Evolutionary conservation across 2,888 invertebrate genomes (phyloP).

Genomic region (Torymus aiolomorphi): DNA sequence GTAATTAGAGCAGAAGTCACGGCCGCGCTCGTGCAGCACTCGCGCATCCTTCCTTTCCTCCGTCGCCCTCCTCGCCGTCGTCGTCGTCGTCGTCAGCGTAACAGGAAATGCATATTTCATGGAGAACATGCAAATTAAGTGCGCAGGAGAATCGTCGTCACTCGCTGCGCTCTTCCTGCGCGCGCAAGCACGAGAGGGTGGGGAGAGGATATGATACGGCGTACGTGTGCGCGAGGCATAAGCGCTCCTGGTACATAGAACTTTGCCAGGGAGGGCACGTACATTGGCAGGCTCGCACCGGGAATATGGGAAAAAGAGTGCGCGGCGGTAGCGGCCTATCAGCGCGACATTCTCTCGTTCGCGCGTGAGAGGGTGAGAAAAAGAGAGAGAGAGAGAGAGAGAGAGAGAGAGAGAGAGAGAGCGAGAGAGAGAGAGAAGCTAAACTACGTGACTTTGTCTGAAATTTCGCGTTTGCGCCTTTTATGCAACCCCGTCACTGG

Average conservation of each 20-base stretch:
- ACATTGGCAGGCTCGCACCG: not conserved
- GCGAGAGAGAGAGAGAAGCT: not conserved
- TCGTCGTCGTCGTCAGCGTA: slow-evolving; percentile 58
- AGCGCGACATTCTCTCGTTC: slow-evolving; percentile 4
- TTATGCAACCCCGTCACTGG: slow-evolving; percentile 55
- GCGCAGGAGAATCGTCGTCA: slow-evolving; percentile 60
- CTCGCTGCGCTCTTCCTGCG: slow-evolving; percentile 58
- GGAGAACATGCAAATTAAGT: slow-evolving; percentile 66
- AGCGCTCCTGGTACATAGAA: no score
- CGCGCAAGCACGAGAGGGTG: not conserved
- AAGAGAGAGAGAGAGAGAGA: no score
- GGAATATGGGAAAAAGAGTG: slow-evolving; percentile 10
- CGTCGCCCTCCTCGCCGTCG: slow-evolving; percentile 36
- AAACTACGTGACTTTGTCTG: slow-evolving; percentile 56
- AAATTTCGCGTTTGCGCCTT: slow-evolving; percentile 56
- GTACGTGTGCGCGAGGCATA: not conserved
- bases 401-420: no score
- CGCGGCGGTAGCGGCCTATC: slow-evolving; percentile 5
- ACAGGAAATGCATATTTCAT: slow-evolving; percentile 68
- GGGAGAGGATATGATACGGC: slow-evolving; percentile 15
- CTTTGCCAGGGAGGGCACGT: slow-evolving; percentile 9
- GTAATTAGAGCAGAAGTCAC: slow-evolving; percentile 61
- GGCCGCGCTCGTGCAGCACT: slow-evolving; percentile 53
- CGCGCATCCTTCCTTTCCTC: slow-evolving; percentile 13
- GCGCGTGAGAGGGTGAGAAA: not conserved